A percentile compares a stretch with the other conserved stretches of the same genome.
These are phyloP conservation scores for Himalopsyche japonica DNA, from an alignment of 2,888 invertebrate genomes.

Conservation along the genomic window DNA sequence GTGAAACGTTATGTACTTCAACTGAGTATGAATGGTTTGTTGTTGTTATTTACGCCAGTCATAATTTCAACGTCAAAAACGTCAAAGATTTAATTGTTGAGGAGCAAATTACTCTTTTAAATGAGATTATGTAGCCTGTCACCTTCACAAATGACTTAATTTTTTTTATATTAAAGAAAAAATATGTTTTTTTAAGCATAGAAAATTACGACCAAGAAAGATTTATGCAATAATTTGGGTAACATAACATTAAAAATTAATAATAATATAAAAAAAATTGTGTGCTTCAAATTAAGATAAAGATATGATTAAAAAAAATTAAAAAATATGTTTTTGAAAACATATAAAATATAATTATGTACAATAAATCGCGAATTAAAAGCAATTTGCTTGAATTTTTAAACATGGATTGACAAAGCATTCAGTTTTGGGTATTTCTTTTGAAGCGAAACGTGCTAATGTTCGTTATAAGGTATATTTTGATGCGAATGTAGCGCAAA, in stretches of 20 bases:
- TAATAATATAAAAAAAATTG: too few species aligned
- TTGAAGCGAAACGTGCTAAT: slow-evolving; percentile 2
- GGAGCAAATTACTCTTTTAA: not conserved
- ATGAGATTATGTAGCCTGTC: not conserved
- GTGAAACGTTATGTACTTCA: not conserved
- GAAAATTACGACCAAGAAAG: too few species aligned
- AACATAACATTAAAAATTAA: too few species aligned
- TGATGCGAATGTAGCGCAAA: not conserved
- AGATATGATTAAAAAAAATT: too few species aligned
- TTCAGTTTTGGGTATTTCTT: not conserved
- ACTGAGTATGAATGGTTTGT: not conserved
- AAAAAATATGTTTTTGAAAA: too few species aligned
- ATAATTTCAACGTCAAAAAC: not conserved
- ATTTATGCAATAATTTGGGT: too few species aligned
- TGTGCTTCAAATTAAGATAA: too few species aligned
- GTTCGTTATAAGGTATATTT: not conserved
- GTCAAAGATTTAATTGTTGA: not conserved
- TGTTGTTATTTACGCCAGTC: not conserved
- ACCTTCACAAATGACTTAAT: too few species aligned
- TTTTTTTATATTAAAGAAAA: too few species aligned
- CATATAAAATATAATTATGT: too few species aligned
- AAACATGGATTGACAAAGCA: not conserved
- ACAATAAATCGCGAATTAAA: not conserved
- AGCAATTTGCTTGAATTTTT: not conserved
- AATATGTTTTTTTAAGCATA: too few species aligned